Evolutionary conservation across 2,797 vertebrate species (phyloP).

Genomic region (Psittacula echo): DNA sequence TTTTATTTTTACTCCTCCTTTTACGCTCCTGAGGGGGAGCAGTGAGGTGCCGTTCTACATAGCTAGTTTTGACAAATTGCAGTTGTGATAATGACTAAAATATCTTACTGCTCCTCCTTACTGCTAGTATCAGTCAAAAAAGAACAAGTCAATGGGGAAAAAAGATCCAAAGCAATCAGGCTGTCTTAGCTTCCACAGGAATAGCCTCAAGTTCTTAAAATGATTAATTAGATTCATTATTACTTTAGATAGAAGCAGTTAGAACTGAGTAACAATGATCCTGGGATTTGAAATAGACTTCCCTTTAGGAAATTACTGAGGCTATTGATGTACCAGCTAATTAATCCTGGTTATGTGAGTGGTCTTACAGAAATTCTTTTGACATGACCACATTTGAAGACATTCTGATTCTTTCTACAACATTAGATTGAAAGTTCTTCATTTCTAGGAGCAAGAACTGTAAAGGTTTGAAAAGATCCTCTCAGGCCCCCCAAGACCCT

Average conservation of each 20-base stretch:
- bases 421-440: not conserved
- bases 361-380: not conserved
- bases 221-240: slow-evolving; percentile 9
- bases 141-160: not conserved
- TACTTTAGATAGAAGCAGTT: not conserved
- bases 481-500: not conserved
- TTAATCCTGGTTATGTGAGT: not conserved
- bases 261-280: not conserved
- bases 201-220: not conserved
- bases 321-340: not conserved
- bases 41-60: not conserved
- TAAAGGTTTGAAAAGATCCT: not conserved
- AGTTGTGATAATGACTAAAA: not conserved
- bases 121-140: not conserved
- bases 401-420: not conserved
- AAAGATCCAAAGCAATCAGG: not conserved
- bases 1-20: not conserved
- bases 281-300: not conserved
- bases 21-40: not conserved
- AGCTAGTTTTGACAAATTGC: not conserved
- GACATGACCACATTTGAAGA: not conserved
- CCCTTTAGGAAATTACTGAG: not conserved
- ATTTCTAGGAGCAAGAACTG: not conserved
- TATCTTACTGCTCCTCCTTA: not conserved
- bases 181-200: not conserved